phyloP scores from a whole-genome alignment of 2,113 vertebrate species.

The Pogona vitticeps region DNA sequence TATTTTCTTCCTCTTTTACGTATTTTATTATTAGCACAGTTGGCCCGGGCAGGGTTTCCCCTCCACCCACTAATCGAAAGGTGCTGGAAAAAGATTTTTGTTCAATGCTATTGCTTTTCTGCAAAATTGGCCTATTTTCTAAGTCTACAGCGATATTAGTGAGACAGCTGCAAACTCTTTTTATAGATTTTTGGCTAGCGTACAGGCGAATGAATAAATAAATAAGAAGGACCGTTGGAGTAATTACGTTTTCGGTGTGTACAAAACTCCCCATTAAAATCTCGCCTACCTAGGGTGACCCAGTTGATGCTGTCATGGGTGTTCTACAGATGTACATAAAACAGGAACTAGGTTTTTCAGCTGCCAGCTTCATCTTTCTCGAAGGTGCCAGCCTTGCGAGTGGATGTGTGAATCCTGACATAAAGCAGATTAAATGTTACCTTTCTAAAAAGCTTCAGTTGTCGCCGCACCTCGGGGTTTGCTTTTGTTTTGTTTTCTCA shows the following conservation, averaged over 20 bases:
- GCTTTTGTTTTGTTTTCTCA: neutral
- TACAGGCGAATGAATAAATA: neutral
- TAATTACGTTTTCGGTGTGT: neutral
- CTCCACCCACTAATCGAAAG: neutral
- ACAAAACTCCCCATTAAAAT: neutral
- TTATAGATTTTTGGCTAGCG: neutral
- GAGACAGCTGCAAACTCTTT: constrained; percentile 28
- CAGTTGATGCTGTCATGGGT: no score
- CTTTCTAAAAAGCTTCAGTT: neutral
- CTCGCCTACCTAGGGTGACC: neutral
- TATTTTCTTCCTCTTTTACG: neutral
- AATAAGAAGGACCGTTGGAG: neutral
- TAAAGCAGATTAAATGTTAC: no score
- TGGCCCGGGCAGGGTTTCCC: neutral
- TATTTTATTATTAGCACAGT: neutral
- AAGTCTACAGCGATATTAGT: neutral
- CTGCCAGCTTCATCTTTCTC: neutral
- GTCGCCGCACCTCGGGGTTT: neutral
- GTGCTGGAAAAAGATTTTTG: neutral
- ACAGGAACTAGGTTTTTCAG: neutral
- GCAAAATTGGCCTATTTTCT: neutral
- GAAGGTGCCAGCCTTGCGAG: neutral
- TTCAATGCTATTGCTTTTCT: neutral
- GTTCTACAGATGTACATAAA: neutral
- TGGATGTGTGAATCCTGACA: neutral